phyloP scores from a whole-genome alignment of 2,797 vertebrate species.

The Ataeniobius toweri region DNA sequence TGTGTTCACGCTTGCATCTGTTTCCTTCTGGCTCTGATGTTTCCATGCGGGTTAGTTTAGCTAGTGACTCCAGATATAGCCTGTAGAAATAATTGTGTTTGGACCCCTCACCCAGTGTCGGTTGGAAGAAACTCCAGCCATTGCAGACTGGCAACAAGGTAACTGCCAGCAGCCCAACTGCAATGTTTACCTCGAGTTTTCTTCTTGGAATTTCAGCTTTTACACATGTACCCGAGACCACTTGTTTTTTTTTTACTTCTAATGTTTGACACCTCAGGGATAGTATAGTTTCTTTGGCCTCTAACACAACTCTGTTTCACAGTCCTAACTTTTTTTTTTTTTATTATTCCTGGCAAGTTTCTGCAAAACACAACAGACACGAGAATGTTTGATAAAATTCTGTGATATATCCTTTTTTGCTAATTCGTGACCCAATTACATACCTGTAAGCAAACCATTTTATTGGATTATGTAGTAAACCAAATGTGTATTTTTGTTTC shows the following conservation, averaged over 20 bases:
- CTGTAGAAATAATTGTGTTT: background rate
- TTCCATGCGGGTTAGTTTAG: background rate
- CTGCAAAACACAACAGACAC: background rate
- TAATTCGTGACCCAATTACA: too few relatives aligned
- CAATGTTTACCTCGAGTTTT: conserved; percentile 3
- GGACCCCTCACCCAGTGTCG: background rate
- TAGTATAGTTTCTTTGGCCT: too few relatives aligned
- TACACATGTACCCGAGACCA: background rate
- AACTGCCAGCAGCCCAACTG: background rate
- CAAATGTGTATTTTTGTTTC: too few relatives aligned
- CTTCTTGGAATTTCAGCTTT: background rate
- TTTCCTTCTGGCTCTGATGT: background rate
- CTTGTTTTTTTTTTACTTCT: background rate
- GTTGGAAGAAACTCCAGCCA: background rate
- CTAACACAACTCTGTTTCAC: background rate
- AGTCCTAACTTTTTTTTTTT: background rate
- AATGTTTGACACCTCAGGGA: too few relatives aligned
- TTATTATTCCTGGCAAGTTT: background rate
- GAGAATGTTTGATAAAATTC: too few relatives aligned
- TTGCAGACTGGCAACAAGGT: background rate
- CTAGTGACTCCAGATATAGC: background rate
- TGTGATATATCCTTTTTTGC: too few relatives aligned
- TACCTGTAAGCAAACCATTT: too few relatives aligned
- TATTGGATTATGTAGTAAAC: too few relatives aligned
- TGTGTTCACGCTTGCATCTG: background rate